A percentile compares a stretch with the other conserved stretches of the same genome.
Conservation (phyloP, 2,113 vertebrate genomes). For the Gorsachius goisagi region DNA sequence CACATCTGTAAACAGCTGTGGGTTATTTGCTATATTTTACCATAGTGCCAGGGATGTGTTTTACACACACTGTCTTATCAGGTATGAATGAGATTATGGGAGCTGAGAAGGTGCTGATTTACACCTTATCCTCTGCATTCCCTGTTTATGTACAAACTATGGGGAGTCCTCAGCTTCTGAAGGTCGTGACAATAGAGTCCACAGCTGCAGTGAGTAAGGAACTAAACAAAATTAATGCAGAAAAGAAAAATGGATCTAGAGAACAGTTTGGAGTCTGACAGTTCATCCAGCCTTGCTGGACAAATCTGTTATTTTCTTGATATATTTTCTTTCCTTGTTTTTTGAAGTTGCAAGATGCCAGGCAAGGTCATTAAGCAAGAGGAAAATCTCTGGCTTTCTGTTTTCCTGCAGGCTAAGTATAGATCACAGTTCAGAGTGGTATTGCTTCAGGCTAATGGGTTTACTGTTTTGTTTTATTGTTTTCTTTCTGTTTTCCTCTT, state of each 20-base stretch:
- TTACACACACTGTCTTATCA: fast-evolving
- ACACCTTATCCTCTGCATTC: background rate
- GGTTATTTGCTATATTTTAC: background rate
- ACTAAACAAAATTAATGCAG: background rate
- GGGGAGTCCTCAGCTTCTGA: background rate
- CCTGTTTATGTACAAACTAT: background rate
- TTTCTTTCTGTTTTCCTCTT: background rate
- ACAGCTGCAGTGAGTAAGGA: fast-evolving
- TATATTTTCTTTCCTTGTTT: background rate
- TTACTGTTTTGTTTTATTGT: background rate
- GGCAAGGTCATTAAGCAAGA: background rate
- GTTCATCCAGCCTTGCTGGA: background rate
- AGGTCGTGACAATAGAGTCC: background rate
- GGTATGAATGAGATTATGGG: background rate
- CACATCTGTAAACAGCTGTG: background rate
- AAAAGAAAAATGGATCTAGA: background rate
- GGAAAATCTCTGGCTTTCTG: background rate
- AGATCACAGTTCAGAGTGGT: background rate
- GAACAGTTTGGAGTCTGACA: background rate
- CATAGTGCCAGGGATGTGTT: background rate
- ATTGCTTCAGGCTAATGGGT: background rate
- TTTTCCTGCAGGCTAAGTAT: background rate
- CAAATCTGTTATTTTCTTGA: background rate
- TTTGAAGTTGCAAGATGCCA: background rate
- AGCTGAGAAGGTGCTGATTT: background rate